phyloP scores from a whole-genome alignment of 2,888 invertebrate species.

The Nephrotoma appendiculata region DNA sequence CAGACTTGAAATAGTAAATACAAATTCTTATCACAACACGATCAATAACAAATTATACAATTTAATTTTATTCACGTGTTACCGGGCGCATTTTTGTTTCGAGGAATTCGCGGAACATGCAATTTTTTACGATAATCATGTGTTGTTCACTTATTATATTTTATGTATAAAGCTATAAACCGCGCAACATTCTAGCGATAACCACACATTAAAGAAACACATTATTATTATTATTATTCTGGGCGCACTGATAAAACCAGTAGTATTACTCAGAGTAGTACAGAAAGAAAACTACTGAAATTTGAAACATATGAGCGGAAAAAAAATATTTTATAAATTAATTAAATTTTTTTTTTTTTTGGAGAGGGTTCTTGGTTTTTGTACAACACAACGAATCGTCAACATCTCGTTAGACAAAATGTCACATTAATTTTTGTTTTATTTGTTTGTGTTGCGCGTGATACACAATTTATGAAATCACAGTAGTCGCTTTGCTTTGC shows the following conservation, averaged over 20 bases:
- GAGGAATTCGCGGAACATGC: neutral
- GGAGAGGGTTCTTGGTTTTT: neutral
- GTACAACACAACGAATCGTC: neutral
- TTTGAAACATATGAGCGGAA: neutral
- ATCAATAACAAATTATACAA: neutral
- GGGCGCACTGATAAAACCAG: neutral
- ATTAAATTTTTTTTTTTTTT: neutral
- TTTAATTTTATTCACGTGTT: neutral
- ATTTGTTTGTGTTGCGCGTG: neutral
- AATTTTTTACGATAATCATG: neutral
- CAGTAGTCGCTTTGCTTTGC: neutral
- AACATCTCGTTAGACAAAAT: neutral
- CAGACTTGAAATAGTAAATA: neutral
- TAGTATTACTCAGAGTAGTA: neutral
- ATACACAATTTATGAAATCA: neutral
- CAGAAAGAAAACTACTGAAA: neutral
- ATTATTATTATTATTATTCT: neutral
- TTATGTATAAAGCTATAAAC: neutral
- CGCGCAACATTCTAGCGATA: neutral
- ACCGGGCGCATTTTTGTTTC: neutral
- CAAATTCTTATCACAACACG: neutral
- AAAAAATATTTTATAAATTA: neutral
- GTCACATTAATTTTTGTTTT: neutral
- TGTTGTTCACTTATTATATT: neutral
- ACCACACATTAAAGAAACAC: neutral